phyloP scores from a whole-genome alignment of 2,888 invertebrate species.

The Acanthosoma haemorrhoidale region DNA sequence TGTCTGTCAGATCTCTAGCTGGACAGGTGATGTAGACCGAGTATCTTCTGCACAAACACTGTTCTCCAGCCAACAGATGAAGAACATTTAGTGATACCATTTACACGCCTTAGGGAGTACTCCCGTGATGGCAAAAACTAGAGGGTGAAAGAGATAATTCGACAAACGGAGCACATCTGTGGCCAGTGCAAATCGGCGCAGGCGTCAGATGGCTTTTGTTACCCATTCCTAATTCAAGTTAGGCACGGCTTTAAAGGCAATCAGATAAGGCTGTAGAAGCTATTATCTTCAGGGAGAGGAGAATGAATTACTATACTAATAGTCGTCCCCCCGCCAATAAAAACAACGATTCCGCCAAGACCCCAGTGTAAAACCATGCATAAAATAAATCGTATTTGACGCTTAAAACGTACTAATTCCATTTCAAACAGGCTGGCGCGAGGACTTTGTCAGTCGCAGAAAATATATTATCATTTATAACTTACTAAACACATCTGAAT shows the following conservation, averaged over 20 bases:
- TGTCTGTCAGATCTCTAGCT: neutral
- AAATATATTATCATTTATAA: too few relatives aligned
- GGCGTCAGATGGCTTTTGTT: conserved; percentile 1
- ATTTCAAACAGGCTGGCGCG: too few relatives aligned
- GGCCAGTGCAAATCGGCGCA: neutral
- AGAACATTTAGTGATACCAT: neutral
- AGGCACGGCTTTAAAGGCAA: neutral
- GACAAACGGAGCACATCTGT: neutral
- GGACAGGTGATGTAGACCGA: conserved; percentile 2
- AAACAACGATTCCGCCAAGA: conserved; percentile 1
- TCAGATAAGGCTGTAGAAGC: conserved; percentile 11
- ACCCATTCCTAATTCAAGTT: neutral
- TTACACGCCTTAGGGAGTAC: neutral
- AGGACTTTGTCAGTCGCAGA: too few relatives aligned
- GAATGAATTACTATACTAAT: conserved; percentile 10
- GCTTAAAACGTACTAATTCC: too few relatives aligned
- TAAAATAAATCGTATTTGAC: too few relatives aligned
- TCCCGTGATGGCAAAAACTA: neutral
- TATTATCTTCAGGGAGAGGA: neutral
- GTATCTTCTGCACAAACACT: neutral
- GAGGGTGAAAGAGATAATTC: neutral
- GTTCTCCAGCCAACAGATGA: neutral
- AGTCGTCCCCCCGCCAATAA: neutral
- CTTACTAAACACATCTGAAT: too few relatives aligned
- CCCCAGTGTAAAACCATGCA: too few relatives aligned